Conservation (phyloP, 2,888 invertebrate species). For the Sceliomorpha sp. region DNA sequence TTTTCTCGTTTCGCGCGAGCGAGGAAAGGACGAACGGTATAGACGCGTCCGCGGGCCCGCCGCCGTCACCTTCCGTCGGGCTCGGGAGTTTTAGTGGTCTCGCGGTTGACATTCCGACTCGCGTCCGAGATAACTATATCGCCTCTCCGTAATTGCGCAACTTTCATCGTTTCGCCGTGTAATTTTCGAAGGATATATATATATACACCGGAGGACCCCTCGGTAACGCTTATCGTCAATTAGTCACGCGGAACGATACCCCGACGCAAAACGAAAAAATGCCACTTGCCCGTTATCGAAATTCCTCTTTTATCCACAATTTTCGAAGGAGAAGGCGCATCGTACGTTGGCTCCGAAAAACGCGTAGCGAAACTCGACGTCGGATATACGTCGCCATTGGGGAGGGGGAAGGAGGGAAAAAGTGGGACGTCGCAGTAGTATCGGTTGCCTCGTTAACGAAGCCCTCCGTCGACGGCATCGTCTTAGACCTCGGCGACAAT, state of each 20-base stretch:
- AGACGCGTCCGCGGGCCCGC: conserved; percentile 6
- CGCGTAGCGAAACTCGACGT: no score
- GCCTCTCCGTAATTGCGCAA: conserved; percentile 69
- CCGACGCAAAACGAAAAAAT: no score
- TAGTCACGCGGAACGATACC: conserved; percentile 13
- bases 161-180: conserved; percentile 71
- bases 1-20: conserved; percentile 68
- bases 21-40: conserved; percentile 33
- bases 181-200: conserved; percentile 49
- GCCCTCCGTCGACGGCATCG: conserved; percentile 5
- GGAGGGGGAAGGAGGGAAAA: neutral
- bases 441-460: conserved; percentile 33
- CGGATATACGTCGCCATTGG: no score
- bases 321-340: no score
- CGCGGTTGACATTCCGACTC: conserved; percentile 78
- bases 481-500: conserved; percentile 28
- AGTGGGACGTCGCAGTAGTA: neutral
- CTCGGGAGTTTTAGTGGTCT: conserved; percentile 69
- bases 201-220: conserved; percentile 12
- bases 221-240: conserved; percentile 28
- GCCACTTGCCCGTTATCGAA: no score
- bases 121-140: conserved; percentile 54
- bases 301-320: no score
- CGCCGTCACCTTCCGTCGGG: conserved; percentile 43
- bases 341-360: no score